phyloP scores from a whole-genome alignment of 2,888 invertebrate species.

The Strigamia maritima region DNA sequence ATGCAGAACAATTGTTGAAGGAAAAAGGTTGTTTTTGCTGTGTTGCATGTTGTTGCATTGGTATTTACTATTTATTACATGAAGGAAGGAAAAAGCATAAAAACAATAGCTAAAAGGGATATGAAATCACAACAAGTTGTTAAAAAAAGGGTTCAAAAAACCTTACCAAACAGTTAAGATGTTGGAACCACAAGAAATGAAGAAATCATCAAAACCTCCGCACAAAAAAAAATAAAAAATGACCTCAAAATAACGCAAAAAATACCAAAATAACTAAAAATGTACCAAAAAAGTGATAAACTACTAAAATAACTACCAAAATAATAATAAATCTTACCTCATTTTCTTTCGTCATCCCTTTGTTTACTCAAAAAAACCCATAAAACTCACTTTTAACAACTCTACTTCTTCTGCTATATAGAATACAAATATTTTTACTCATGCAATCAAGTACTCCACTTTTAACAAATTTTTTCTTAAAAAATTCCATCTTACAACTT shows the following conservation, averaged over 20 bases:
- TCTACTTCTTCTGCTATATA: background rate
- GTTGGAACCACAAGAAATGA: background rate
- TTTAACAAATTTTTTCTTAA: background rate
- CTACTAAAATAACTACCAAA: background rate
- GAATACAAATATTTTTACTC: background rate
- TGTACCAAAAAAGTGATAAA: background rate
- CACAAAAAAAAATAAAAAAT: background rate
- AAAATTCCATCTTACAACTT: background rate
- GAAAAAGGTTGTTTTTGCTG: slow-evolving; percentile 7
- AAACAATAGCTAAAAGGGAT: background rate
- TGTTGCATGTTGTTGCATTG: background rate
- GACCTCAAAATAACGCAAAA: background rate
- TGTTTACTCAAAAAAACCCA: slow-evolving; percentile 3
- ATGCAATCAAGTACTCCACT: background rate
- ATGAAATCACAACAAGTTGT: background rate
- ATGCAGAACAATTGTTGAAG: slow-evolving; percentile 9
- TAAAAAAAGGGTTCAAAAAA: background rate
- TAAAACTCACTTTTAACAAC: slow-evolving; percentile 1
- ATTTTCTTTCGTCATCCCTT: background rate
- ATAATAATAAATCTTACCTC: background rate
- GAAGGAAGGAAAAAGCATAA: background rate
- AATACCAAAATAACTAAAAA: background rate
- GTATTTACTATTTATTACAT: background rate
- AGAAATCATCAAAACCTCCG: background rate
- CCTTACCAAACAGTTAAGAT: background rate